Percentiles rank a stretch among this genome's conserved stretches.
Evolutionary conservation across 2,113 vertebrate species (phyloP).

Genomic region (Ochotona princeps): DNA sequence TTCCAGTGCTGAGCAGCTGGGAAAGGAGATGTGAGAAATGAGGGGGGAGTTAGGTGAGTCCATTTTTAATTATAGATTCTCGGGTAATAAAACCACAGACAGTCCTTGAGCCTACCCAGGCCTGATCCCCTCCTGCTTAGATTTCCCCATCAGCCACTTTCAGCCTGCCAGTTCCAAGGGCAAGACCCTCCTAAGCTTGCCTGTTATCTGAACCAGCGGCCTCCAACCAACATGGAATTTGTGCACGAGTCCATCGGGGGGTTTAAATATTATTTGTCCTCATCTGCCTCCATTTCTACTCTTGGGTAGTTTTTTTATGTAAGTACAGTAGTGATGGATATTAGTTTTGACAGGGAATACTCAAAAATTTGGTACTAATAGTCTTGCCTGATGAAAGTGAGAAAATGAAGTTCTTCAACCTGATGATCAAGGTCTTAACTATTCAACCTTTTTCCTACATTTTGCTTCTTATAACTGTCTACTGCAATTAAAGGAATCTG

Average conservation of each 20-base stretch:
- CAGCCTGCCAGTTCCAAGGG: neutral
- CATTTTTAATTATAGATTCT: constrained; percentile 41
- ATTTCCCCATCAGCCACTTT: neutral
- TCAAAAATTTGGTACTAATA: neutral
- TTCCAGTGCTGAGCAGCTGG: constrained; percentile 35
- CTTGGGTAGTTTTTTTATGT: neutral
- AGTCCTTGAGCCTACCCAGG: neutral
- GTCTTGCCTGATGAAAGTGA: neutral
- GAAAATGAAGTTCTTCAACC: neutral
- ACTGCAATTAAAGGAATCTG: neutral
- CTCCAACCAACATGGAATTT: neutral
- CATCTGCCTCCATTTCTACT: neutral
- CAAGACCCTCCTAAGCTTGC: neutral
- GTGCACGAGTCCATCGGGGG: neutral
- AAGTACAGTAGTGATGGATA: neutral
- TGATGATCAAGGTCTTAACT: neutral
- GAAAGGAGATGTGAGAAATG: neutral
- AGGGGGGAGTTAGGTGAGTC: constrained; percentile 43
- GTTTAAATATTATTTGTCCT: neutral
- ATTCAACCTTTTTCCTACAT: neutral
- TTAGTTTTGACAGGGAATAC: neutral
- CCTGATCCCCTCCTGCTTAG: neutral
- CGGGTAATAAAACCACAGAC: constrained; percentile 13
- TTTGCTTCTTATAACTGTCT: neutral
- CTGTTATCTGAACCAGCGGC: neutral